Evolutionary conservation across 1,140 invertebrate genomes (phyloP).

Genomic region (Sycophila sp.): DNA sequence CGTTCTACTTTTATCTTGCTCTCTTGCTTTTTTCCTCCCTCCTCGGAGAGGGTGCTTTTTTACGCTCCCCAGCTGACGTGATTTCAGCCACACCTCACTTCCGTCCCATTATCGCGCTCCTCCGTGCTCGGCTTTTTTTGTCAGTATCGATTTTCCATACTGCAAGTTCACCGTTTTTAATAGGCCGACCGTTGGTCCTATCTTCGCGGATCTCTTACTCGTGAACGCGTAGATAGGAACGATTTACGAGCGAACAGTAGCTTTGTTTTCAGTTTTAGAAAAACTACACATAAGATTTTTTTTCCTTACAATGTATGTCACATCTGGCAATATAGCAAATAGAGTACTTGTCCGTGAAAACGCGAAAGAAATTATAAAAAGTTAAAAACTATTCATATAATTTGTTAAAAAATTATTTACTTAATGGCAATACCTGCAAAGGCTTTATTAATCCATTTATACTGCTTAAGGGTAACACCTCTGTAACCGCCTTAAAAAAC

Average conservation of each 20-base stretch:
- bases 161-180: constrained; percentile 21
- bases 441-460: too few species aligned
- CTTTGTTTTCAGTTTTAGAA: too few species aligned
- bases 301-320: too few species aligned
- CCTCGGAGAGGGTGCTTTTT: not conserved
- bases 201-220: not conserved
- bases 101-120: constrained; percentile 37
- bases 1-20: constrained; percentile 40
- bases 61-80: constrained; percentile 18
- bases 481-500: too few species aligned
- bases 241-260: constrained; percentile 15
- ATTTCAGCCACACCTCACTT: constrained; percentile 46
- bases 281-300: too few species aligned
- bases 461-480: too few species aligned
- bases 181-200: not conserved
- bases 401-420: too few species aligned
- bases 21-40: not conserved
- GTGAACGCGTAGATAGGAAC: not conserved
- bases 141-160: constrained; percentile 10
- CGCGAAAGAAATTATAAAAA: too few species aligned
- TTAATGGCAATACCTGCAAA: too few species aligned
- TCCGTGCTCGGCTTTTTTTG: not conserved
- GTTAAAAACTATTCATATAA: too few species aligned
- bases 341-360: too few species aligned
- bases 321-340: too few species aligned